These are phyloP conservation scores for Picus viridis DNA, from an alignment of 2,797 vertebrate species.

Conservation along the genomic window DNA sequence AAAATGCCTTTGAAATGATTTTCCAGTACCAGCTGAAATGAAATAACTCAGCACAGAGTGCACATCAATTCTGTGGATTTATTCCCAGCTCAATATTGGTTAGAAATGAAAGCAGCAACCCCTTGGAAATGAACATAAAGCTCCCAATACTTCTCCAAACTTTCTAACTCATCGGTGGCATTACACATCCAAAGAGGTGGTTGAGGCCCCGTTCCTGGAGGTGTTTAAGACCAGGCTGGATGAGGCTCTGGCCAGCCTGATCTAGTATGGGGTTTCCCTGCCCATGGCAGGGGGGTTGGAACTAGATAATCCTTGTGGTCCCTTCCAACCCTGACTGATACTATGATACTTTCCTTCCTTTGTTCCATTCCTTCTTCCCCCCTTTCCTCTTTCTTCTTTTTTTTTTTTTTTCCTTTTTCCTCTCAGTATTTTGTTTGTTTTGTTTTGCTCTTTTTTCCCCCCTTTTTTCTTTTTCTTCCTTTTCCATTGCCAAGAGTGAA, in stretches of 20 bases:
- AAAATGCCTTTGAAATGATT: not conserved
- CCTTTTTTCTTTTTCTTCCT: not conserved
- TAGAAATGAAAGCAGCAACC: not conserved
- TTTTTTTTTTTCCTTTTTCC: rapidly evolving
- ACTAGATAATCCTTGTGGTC: too few species aligned
- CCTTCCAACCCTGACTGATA: too few species aligned
- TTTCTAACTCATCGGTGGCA: not conserved
- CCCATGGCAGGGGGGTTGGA: too few species aligned
- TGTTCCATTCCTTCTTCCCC: too few species aligned
- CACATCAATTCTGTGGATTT: not conserved
- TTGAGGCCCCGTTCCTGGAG: too few species aligned
- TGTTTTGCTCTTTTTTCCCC: too few species aligned
- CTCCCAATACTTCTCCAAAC: not conserved
- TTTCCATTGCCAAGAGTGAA: not conserved
- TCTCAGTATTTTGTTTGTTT: too few species aligned
- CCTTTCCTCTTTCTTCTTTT: too few species aligned
- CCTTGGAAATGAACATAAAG: not conserved
- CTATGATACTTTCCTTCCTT: not conserved
- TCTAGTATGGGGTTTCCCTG: too few species aligned
- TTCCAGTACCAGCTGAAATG: not conserved
- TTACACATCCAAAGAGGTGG: too few species aligned
- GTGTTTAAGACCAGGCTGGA: too few species aligned
- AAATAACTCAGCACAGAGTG: not conserved
- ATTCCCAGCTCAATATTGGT: not conserved
- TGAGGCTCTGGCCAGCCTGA: too few species aligned